Evolutionary conservation across 2,888 invertebrate species (phyloP), one percentile per base, ranked within the genome.

Genomic region (Neoaliturus tenellus): DNA sequence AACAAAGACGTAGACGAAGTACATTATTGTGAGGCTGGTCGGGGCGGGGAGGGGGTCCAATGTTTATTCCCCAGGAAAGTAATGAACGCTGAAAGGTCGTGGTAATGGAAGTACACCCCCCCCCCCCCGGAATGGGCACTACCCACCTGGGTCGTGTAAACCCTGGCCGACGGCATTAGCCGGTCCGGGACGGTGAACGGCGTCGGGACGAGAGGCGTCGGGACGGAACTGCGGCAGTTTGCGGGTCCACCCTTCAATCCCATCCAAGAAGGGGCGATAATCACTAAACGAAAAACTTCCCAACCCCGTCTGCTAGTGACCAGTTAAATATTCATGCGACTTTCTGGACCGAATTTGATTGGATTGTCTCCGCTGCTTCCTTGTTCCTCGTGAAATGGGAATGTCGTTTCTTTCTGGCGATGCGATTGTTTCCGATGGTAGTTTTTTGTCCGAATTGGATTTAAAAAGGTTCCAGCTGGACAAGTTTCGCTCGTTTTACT

Each of bases 1-100:
- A 44, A 12, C 10, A 44, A 44, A 44, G 44, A 17, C 12, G 3
- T 12, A 44, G 44, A 44, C 62, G 62, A 28, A 62, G 62, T 62
- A n/a, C n/a, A n/a, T n/a, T n/a, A 62, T 62, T 62, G 62, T 28
- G 51, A 51, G 20, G 10, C 4, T 5, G 62, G 28, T 2, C 1
- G 28, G 62, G 62, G 14, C 28, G 28, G 75, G 35, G n/a, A 33
- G 25, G 17, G 17, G 78, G 33, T 78, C 55, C 78, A 55, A 31
- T 78, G 78, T 78, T 78, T 78, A 78, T 78, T 78, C 78, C 78
- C 55, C 78, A 35, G 78, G 78, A 78, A 78, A 78, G 78, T 78
- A 78, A 78, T 78, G 78, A 78, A 78, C 78, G 55, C 78, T 78
- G 78, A 78, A 78, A 78, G 55, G 78, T 78, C 78, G 78, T 55